Conservation (phyloP, 1,140 invertebrate genomes). For the Globodera rostochiensis region DNA sequence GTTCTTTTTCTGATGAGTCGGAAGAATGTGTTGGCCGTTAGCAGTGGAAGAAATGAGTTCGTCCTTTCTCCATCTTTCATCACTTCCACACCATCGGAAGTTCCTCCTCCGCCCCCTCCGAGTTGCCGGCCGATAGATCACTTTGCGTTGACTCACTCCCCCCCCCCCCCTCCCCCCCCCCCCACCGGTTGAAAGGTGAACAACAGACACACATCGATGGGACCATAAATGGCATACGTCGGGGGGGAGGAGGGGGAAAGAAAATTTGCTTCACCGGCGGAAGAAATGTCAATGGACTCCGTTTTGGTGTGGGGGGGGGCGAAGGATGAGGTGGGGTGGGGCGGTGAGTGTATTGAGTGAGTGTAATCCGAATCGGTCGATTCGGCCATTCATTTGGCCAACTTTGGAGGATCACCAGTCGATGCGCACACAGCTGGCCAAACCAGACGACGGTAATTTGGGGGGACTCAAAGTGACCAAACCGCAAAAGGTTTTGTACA, state of each 20-base stretch:
- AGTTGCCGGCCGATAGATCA: not conserved
- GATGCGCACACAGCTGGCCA: not conserved
- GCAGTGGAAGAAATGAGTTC: not conserved
- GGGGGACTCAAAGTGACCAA: no score
- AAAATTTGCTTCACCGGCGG: not conserved
- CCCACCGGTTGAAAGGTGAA: not conserved
- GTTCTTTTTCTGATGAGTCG: not conserved
- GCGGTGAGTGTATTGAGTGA: no score
- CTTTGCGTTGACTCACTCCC: not conserved
- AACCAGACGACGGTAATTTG: not conserved
- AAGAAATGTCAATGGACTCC: slow-evolving; percentile 2
- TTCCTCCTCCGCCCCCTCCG: not conserved
- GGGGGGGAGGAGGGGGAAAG: not conserved
- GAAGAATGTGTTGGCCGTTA: not conserved
- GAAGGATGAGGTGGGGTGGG: not conserved
- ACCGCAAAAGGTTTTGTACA: no score
- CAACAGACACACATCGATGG: not conserved
- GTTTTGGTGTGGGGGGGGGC: not conserved
- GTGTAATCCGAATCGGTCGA: not conserved
- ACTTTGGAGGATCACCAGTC: not conserved
- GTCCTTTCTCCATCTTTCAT: not conserved
- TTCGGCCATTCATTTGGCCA: not conserved
- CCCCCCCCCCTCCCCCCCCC: no score
- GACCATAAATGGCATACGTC: not conserved
- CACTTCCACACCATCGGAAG: not conserved